A percentile compares a stretch with the other conserved stretches of the same genome.
These are phyloP conservation scores for Astropecten irregularis DNA, from an alignment of 53 echinoderm and acorn worm genomes.

Conservation along the genomic window DNA sequence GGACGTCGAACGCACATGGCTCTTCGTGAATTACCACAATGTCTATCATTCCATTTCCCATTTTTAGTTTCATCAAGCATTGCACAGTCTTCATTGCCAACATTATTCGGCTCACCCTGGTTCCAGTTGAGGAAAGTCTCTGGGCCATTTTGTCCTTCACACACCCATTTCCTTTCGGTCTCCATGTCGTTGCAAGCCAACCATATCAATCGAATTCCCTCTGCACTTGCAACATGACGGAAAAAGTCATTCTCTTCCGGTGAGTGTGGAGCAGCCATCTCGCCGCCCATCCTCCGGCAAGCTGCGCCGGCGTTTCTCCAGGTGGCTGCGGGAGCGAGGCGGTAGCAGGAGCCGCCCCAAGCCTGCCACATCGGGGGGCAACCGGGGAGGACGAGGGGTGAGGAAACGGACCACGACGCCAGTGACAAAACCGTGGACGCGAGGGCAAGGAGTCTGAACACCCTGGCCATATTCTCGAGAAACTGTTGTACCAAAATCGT, in stretches of 20 bases:
- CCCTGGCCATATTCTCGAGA: too few species aligned
- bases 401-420: too few species aligned
- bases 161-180: neutral
- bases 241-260: neutral
- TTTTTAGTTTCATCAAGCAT: neutral
- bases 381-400: too few species aligned
- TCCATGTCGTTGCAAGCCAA: constrained; percentile 12
- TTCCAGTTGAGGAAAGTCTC: neutral
- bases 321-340: neutral
- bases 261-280: constrained; percentile 16
- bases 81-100: too few species aligned
- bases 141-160: neutral
- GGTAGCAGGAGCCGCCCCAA: constrained; percentile 6
- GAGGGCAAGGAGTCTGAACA: too few species aligned
- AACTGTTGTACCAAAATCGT: too few species aligned
- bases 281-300: constrained; percentile 15
- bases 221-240: neutral
- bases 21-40: neutral
- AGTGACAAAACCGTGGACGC: too few species aligned
- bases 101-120: neutral
- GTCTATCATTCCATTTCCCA: neutral
- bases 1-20: neutral
- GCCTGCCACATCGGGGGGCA: neutral
- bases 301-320: neutral
- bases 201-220: neutral